Evolutionary conservation across 2,888 invertebrate genomes (phyloP), one percentile per base, ranked within the genome.

Genomic region (Mimumesa dahlbomi): DNA sequence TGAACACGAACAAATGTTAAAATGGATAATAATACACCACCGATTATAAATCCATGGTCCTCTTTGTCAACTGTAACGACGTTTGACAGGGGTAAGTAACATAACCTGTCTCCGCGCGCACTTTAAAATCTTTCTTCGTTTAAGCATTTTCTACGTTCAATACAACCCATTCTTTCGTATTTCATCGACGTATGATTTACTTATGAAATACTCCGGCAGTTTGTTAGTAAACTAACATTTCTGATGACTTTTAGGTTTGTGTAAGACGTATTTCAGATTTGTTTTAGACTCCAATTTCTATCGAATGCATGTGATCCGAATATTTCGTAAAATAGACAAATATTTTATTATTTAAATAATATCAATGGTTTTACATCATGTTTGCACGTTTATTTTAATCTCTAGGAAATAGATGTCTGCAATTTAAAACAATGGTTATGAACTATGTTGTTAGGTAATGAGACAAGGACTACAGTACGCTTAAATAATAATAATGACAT

Each of bases 21-120:
- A 48, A 81, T 73, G 76, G 73, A 22, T 6, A 52, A 79, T 6
- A 70, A 74, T 21, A 42, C 38, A 13, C 21, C 40, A 2, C 40
- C 58, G 2, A 61, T 71, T 43, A 75, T 56, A 13, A 77, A 84
- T 73, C 81, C 79, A 34, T 87, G 87, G 87, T 61, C 61, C 9
- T 62, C 57, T 45, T 71, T 90, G 16, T 79, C 82, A 34, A 90
- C 90, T 1, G 82, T 89, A 50, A 85, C 86, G 21, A 83, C 86
- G 49, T 89, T 89, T 74, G 90, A 90, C 57, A 84, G 78, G 67
- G 85, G 90, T 90, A 64, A 19, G 14, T 40, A 14, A 19, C 13
- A 58, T 61, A 74, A 50, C 50, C 49, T 2, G 2, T 9, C 9
- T 25, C 18, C 34, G 19, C 57, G 57, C 52, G 40, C 13, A 36